A percentile compares a stretch with the other conserved stretches of the same genome.
phyloP scores from a whole-genome alignment of 1,140 invertebrate genomes.

The Drosophila pandora region DNA sequence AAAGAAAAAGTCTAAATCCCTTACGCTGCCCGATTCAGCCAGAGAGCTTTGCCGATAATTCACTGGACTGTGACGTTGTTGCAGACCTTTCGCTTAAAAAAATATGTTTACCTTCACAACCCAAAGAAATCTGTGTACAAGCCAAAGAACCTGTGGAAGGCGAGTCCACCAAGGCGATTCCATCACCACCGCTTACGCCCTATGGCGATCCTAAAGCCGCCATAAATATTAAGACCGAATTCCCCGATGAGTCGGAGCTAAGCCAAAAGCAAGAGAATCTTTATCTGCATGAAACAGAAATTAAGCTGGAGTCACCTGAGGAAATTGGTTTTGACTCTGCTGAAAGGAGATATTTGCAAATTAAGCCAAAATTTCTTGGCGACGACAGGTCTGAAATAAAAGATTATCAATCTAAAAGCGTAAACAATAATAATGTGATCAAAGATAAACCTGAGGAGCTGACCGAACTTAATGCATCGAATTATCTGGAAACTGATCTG shows the following conservation, averaged over 20 bases:
- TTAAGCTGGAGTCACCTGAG: constrained; percentile 77
- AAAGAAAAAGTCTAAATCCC: constrained; percentile 96
- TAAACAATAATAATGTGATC: constrained; percentile 42
- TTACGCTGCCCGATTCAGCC: constrained; percentile 89
- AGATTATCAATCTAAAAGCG: not conserved
- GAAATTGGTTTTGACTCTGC: constrained; percentile 60
- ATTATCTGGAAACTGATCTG: constrained; percentile 15
- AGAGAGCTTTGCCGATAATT: constrained; percentile 82
- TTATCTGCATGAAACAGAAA: constrained; percentile 34
- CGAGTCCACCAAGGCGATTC: constrained; percentile 79
- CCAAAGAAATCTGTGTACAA: constrained; percentile 13
- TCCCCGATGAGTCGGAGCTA: constrained; percentile 25
- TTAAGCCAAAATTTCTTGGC: constrained; percentile 70
- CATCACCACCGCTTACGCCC: constrained; percentile 79
- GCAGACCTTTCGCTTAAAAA: constrained; percentile 84
- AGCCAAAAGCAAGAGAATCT: not conserved
- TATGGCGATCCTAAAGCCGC: constrained; percentile 34
- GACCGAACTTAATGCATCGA: not conserved
- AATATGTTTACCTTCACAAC: constrained; percentile 28
- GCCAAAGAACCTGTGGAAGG: constrained; percentile 62
- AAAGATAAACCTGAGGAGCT: constrained; percentile 9
- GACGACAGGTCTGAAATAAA: not conserved
- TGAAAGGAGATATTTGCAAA: constrained; percentile 69
- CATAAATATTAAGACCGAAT: constrained; percentile 51
- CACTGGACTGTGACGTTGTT: constrained; percentile 85